These are phyloP conservation scores for Pangasius larnaudii DNA, from an alignment of 2,797 vertebrate species.

Conservation along the genomic window DNA sequence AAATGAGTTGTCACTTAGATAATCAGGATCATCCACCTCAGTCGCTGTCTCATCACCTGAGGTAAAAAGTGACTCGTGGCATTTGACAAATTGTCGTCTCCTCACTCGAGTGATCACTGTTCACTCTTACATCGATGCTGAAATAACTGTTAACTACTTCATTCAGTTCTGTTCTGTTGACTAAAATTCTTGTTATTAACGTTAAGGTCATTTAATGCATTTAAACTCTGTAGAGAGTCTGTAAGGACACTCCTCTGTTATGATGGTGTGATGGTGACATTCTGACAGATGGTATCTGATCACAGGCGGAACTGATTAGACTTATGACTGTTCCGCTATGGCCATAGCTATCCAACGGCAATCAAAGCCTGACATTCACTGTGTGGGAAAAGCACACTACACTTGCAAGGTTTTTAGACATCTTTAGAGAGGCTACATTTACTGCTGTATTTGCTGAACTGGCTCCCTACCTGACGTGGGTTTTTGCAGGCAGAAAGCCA, in stretches of 20 bases:
- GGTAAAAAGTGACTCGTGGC: background rate
- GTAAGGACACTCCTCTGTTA: background rate
- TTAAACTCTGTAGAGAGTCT: background rate
- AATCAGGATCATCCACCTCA: background rate
- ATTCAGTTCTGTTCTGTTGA: background rate
- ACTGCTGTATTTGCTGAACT: conserved; percentile 15
- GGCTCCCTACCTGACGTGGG: background rate
- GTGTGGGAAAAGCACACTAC: background rate
- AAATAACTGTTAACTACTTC: background rate
- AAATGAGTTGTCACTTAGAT: no score
- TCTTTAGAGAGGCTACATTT: background rate
- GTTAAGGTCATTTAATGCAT: background rate
- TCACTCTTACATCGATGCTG: background rate
- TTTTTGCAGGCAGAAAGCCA: background rate
- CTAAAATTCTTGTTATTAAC: background rate
- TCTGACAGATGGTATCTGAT: background rate
- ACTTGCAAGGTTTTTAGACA: conserved; percentile 6
- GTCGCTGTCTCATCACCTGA: background rate
- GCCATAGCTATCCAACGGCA: background rate
- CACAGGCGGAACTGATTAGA: background rate
- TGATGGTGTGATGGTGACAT: background rate
- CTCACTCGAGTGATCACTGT: background rate
- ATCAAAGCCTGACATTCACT: background rate
- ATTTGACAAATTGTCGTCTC: background rate
- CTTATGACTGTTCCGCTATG: background rate